Base-by-base conservation (phyloP, 2,888 invertebrate genomes). In the Amblyjoppa fuscipennis region DNA sequence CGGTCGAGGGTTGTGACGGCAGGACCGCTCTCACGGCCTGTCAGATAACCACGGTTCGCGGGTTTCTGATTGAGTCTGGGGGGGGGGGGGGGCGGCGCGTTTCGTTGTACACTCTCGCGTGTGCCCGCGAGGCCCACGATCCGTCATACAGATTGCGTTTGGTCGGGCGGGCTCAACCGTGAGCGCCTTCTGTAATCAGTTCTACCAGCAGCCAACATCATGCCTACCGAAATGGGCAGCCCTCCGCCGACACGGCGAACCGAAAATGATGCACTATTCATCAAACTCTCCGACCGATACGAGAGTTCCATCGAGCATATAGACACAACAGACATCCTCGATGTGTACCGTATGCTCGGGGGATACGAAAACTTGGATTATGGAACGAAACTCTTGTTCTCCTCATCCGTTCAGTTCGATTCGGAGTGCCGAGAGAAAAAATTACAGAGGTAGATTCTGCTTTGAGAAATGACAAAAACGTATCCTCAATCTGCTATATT, bases 31-130 rank as follows among this genome's bases (percentile, higher is more conserved):
- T 59, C 75, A 53, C 61, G 61, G 70, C 59, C 53, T 82, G 74
- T 79, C 49, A 77, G 70, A 85, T 87, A 85, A 87, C 85, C 73
- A 68, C 31, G 88, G 88, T 90, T 90, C 90, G 87, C 81, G 83
- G 89, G 87, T 88, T 89, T 89, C 87, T 87, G 89, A 91, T 90
- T 88, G 89, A 90, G 86, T 89, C 88, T 71, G 75, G 80, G 51
- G 11, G 56, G 20, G 20, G 20, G 20, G 20, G 20, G 20, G 20
- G 20, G 20, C 20, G 20, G 59, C 73, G 70, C 78, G 76, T 70
- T 85, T 70, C 74, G 82, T 80, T 79, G 70, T 75, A 80, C 83
- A 80, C 64, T 71, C 75, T 64, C 28, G 59, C 61, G 45, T 75
- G 75, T 56, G 56, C 64, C 82, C 75, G 71, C 71, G 56, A 82